A percentile compares a stretch with the other conserved stretches of the same genome.
Conservation (phyloP, 2,797 vertebrate genomes). For the Lagorchestes hirsutus region DNA sequence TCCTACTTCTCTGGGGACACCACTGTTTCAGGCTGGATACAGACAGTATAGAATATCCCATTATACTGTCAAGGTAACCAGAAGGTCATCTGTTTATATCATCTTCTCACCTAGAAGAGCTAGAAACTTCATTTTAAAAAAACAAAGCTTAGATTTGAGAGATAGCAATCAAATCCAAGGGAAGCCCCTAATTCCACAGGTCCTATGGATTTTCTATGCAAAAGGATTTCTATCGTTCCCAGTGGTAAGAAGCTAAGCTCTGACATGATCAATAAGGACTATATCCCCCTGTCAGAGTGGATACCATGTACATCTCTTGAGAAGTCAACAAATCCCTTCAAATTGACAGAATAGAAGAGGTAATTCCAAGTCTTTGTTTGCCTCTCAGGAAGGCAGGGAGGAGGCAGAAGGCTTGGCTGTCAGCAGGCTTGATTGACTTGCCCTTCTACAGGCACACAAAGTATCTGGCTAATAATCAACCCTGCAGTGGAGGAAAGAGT, state of each 20-base stretch:
- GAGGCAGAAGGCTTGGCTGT: slow-evolving; percentile 3
- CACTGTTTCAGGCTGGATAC: background rate
- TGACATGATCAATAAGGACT: slow-evolving; percentile 20
- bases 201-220: slow-evolving; percentile 50
- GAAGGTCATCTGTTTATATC: slow-evolving; percentile 3
- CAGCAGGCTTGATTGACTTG: background rate
- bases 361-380: slow-evolving; percentile 8
- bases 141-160: slow-evolving; percentile 52
- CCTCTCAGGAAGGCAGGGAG: slow-evolving; percentile 3
- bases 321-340: slow-evolving; percentile 11
- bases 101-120: background rate
- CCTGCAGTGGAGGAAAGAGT: background rate
- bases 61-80: background rate
- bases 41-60: background rate
- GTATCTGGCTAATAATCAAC: background rate
- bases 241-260: slow-evolving; percentile 43
- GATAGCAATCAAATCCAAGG: slow-evolving; percentile 72
- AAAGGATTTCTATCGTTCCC: slow-evolving; percentile 51
- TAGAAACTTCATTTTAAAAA: slow-evolving; percentile 20
- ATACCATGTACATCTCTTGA: background rate
- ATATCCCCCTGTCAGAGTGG: slow-evolving; percentile 5
- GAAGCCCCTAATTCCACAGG: slow-evolving; percentile 49
- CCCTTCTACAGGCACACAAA: background rate
- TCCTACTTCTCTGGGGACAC: background rate
- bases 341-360: slow-evolving; percentile 1